phyloP scores from a whole-genome alignment of 1,140 invertebrate species.

The Carposina sasakii region DNA sequence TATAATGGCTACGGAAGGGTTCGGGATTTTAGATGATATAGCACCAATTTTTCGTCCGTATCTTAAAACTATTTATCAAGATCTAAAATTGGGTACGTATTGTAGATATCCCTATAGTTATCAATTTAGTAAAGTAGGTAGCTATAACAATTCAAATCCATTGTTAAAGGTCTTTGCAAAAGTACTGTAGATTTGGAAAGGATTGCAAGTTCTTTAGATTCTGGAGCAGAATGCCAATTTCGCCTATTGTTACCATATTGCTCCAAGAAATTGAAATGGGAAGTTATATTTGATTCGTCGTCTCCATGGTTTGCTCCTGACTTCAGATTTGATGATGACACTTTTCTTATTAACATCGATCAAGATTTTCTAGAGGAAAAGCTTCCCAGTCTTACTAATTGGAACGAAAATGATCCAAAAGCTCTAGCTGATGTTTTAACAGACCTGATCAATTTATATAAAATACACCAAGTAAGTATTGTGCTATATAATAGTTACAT shows the following conservation, averaged over 20 bases:
- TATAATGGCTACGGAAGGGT: conserved; percentile 37
- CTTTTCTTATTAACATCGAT: conserved; percentile 70
- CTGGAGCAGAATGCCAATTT: conserved; percentile 49
- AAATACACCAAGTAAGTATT: conserved; percentile 70
- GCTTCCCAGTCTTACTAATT: conserved; percentile 73
- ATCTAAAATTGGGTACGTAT: conserved; percentile 52
- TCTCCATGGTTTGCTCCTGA: conserved; percentile 64
- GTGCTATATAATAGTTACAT: too few relatives aligned
- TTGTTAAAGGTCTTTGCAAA: conserved; percentile 53
- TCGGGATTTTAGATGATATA: conserved; percentile 44
- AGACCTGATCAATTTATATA: conserved; percentile 72
- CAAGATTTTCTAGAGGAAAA: conserved; percentile 57
- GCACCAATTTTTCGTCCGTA: conserved; percentile 55
- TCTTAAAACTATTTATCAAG: conserved; percentile 52
- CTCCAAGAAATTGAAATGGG: conserved; percentile 64
- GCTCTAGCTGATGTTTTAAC: conserved; percentile 71
- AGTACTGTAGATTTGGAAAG: conserved; percentile 59
- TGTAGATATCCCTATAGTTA: neutral
- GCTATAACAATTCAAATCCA: conserved; percentile 5
- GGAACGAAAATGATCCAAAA: conserved; percentile 71
- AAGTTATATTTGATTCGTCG: conserved; percentile 57
- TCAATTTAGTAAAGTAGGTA: neutral
- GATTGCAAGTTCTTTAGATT: conserved; percentile 35
- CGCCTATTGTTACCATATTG: conserved; percentile 61
- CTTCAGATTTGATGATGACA: conserved; percentile 73